These are phyloP conservation scores for Urocitellus parryii DNA, from an alignment of 2,113 vertebrate genomes.

Conservation along the genomic window DNA sequence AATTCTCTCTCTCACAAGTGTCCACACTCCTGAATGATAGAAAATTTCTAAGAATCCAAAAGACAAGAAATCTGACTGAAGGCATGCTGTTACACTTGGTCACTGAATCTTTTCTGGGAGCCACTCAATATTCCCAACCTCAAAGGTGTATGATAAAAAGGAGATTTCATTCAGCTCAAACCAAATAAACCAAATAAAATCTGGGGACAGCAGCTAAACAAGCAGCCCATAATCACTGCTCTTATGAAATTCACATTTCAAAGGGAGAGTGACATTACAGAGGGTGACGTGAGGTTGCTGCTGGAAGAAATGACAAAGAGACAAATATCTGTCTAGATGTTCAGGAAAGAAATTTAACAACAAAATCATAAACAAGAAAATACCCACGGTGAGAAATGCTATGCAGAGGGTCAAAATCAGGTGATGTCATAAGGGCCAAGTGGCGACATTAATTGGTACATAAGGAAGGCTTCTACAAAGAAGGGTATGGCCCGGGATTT, in stretches of 20 bases:
- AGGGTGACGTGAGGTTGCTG: neutral
- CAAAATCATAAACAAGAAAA: neutral
- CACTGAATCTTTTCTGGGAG: neutral
- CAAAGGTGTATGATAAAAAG: neutral
- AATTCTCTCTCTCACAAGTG: neutral
- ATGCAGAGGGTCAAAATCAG: neutral
- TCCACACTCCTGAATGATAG: neutral
- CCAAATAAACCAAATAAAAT: neutral
- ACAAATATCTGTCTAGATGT: neutral
- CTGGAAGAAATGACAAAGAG: neutral
- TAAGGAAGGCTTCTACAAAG: neutral
- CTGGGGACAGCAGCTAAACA: neutral
- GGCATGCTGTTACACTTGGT: neutral
- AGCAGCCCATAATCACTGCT: neutral
- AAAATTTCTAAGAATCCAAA: neutral
- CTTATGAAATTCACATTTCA: neutral
- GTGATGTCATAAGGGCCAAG: neutral
- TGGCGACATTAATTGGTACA: neutral
- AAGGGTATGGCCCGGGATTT: neutral
- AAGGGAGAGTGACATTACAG: neutral
- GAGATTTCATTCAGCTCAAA: neutral
- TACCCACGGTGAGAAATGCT: neutral
- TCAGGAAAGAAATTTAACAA: neutral
- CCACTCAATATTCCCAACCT: neutral
- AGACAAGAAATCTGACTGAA: neutral